Percentiles rank a stretch among this genome's conserved stretches.
These are phyloP conservation scores for Armadillidium nasatum DNA, from an alignment of 1,140 invertebrate genomes.

Conservation along the genomic window DNA sequence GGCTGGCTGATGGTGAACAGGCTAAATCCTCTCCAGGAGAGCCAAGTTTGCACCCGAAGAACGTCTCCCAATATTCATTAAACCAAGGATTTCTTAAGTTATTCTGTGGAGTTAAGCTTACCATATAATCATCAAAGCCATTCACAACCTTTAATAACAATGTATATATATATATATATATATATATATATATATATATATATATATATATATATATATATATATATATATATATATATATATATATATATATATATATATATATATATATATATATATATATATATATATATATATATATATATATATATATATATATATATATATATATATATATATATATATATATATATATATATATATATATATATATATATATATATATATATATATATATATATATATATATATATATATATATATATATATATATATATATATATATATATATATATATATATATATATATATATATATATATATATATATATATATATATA, in stretches of 20 bases:
- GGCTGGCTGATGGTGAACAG: slow-evolving; percentile 24
- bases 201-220: slow-evolving; percentile 24
- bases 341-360: slow-evolving; percentile 26
- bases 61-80: slow-evolving; percentile 67
- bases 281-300: slow-evolving; percentile 4
- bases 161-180: slow-evolving; percentile 23
- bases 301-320: no score
- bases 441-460: slow-evolving; percentile 20
- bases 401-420: background rate
- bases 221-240: slow-evolving; percentile 20
- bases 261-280: background rate
- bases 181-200: slow-evolving; percentile 22
- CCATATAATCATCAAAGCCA: slow-evolving; percentile 65
- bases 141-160: slow-evolving; percentile 32
- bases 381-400: background rate
- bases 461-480: slow-evolving; percentile 20
- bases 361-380: slow-evolving; percentile 23
- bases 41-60: slow-evolving; percentile 54
- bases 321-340: slow-evolving; percentile 17
- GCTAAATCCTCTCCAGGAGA: slow-evolving; percentile 28
- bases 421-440: background rate
- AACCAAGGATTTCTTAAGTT: slow-evolving; percentile 70
- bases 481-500: slow-evolving; percentile 4
- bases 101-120: slow-evolving; percentile 58
- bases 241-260: background rate